A percentile compares a stretch with the other conserved stretches of the same genome.
phyloP scores from a whole-genome alignment of 2,113 vertebrate genomes.

The Ivindomyrus marchei region DNA sequence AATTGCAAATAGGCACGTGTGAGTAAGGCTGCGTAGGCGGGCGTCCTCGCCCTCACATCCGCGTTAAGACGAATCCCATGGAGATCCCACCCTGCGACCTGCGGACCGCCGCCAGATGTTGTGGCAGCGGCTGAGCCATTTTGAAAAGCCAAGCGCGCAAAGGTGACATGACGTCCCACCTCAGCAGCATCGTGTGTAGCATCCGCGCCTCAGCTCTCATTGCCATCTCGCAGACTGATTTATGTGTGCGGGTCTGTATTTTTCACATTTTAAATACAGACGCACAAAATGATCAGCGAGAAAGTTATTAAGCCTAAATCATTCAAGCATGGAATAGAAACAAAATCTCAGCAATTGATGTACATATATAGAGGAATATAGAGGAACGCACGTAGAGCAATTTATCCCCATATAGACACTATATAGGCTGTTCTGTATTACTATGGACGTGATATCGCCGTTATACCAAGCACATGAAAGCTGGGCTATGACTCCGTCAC shows the following conservation, averaged over 20 bases:
- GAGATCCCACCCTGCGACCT: neutral
- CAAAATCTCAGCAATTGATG: neutral
- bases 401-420: neutral
- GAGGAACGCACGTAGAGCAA: too few species aligned
- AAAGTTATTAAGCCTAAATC: neutral
- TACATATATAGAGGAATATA: neutral
- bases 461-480: neutral
- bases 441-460: neutral
- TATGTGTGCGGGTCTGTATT: neutral
- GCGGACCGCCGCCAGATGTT: neutral
- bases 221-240: neutral
- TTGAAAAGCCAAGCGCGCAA: neutral
- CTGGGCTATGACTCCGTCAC: neutral
- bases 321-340: neutral
- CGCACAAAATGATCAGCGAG: neutral
- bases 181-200: neutral
- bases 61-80: neutral
- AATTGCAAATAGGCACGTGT: neutral
- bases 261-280: neutral
- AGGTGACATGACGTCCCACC: neutral
- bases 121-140: neutral
- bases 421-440: neutral
- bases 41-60: neutral
- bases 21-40: neutral
- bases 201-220: neutral